A percentile compares a stretch with the other conserved stretches of the same genome.
These are phyloP conservation scores for Lasioglossum villosulum DNA, from an alignment of 2,888 invertebrate genomes.

Conservation along the genomic window DNA sequence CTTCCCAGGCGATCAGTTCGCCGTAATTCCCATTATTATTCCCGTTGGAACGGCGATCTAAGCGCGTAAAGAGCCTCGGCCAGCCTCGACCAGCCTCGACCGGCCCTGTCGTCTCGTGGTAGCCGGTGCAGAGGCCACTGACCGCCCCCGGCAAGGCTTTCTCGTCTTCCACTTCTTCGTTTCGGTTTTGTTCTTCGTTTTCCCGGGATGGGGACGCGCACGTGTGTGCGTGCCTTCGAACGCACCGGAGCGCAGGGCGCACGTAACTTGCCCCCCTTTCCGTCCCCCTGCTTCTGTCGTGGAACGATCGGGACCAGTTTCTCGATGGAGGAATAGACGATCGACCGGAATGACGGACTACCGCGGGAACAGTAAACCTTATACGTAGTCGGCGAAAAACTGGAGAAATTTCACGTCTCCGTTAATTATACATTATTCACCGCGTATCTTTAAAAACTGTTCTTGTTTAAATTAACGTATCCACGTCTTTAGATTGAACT, in stretches of 20 bases:
- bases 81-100: neutral
- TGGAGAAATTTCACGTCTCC: neutral
- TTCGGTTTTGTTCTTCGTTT: constrained; percentile 62
- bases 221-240: constrained; percentile 37
- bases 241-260: constrained; percentile 22
- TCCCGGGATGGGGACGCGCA: constrained; percentile 1
- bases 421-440: neutral
- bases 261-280: constrained; percentile 19
- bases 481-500: no score
- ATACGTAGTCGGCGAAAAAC: constrained; percentile 39
- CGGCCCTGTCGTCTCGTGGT: constrained; percentile 69
- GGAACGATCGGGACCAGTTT: constrained; percentile 47
- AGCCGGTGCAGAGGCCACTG: constrained; percentile 82
- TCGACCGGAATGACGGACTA: constrained; percentile 26
- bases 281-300: neutral
- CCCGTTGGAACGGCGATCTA: constrained; percentile 47
- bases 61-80: constrained; percentile 54
- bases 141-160: constrained; percentile 84
- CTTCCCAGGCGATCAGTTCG: constrained; percentile 35
- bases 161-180: constrained; percentile 69
- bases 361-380: constrained; percentile 12
- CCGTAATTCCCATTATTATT: constrained; percentile 77
- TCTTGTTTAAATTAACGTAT: no score
- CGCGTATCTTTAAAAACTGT: no score
- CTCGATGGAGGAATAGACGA: constrained; percentile 59